phyloP scores from a whole-genome alignment of 2,888 invertebrate species.

The Ceratothoa steindachneri region DNA sequence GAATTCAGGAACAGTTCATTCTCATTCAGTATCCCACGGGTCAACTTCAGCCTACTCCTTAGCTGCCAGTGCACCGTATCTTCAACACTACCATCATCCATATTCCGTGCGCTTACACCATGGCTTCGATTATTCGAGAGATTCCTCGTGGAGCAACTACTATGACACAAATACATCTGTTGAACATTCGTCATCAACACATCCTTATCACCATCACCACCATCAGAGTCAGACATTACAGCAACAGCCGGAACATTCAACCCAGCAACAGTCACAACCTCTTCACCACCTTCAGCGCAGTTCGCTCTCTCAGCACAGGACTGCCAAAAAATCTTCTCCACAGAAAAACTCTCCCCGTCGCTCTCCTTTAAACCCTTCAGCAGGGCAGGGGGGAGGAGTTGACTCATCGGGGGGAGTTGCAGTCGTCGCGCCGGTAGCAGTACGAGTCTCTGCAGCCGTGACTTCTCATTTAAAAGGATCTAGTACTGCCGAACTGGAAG shows the following conservation, averaged over 20 bases:
- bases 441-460: slow-evolving; percentile 20
- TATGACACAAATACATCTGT: slow-evolving; percentile 8
- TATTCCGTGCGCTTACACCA: slow-evolving; percentile 30
- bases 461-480: slow-evolving; percentile 26
- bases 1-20: background rate
- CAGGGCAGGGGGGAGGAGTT: background rate
- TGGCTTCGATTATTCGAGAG: slow-evolving; percentile 26
- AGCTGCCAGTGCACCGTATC: slow-evolving; percentile 25
- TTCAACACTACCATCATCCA: slow-evolving; percentile 30
- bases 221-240: background rate
- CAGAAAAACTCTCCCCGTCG: slow-evolving; percentile 22
- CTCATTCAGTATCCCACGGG: background rate
- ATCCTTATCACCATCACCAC: background rate
- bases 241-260: slow-evolving; percentile 10
- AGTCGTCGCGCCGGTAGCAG: slow-evolving; percentile 39
- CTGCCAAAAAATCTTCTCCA: slow-evolving; percentile 16
- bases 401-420: slow-evolving; percentile 34
- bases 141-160: slow-evolving; percentile 33
- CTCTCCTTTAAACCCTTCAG: slow-evolving; percentile 1
- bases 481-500: slow-evolving; percentile 27
- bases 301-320: background rate
- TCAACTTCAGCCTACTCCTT: slow-evolving; percentile 25
- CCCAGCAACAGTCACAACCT: slow-evolving; percentile 1
- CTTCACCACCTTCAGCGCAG: background rate
- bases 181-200: background rate